Evolutionary conservation across 2,797 vertebrate species (phyloP).

Genomic region (Leptatherina wallacei): DNA sequence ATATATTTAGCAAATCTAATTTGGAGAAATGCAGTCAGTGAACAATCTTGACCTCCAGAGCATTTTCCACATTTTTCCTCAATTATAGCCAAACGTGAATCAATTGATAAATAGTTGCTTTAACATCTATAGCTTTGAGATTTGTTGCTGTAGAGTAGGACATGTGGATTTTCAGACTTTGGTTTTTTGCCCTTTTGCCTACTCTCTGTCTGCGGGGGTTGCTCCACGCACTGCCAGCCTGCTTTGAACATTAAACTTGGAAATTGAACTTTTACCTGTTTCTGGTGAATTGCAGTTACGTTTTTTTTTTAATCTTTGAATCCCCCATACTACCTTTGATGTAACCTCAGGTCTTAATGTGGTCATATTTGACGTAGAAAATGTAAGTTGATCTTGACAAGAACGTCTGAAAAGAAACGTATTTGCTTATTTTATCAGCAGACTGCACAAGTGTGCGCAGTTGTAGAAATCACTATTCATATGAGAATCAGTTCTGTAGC

Average conservation of each 20-base stretch:
- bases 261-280: background rate
- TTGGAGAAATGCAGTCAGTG: background rate
- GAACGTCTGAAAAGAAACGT: background rate
- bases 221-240: background rate
- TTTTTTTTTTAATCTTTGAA: constrained; percentile 1
- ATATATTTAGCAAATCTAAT: background rate
- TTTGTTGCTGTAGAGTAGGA: background rate
- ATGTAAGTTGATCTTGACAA: background rate
- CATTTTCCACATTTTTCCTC: background rate
- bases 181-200: background rate
- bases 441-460: background rate
- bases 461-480: background rate
- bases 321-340: background rate
- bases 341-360: background rate
- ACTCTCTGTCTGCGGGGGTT: background rate
- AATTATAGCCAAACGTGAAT: no score
- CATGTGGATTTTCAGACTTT: background rate
- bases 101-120: background rate
- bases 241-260: background rate
- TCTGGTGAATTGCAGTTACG: background rate
- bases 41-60: background rate
- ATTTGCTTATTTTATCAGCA: background rate
- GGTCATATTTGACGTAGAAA: background rate
- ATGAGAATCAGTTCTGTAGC: constrained; percentile 1
- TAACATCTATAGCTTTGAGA: background rate